phyloP scores from a whole-genome alignment of 1,140 invertebrate species.

The Tachypleus tridentatus region DNA sequence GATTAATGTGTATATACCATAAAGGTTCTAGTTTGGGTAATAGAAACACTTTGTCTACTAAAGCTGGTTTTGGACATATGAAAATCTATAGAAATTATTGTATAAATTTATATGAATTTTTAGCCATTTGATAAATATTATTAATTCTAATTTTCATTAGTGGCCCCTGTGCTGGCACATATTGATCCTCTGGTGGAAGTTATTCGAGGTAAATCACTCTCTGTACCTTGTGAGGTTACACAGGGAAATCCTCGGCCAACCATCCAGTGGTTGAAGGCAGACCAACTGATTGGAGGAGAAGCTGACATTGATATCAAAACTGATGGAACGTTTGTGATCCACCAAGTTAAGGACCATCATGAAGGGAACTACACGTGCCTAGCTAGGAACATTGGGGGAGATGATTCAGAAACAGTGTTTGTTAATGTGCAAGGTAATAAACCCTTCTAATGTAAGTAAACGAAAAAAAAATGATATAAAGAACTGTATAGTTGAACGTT shows the following conservation, averaged over 20 bases:
- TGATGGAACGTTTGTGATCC: constrained; percentile 12
- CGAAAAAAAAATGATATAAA: no score
- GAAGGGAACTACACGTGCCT: constrained; percentile 36
- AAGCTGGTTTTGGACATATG: no score
- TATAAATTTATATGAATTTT: no score
- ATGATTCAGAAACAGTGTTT: constrained; percentile 30
- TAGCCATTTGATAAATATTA: no score
- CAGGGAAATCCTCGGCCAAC: constrained; percentile 5
- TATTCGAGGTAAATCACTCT: constrained; percentile 7
- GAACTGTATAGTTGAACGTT: no score
- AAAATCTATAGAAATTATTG: no score
- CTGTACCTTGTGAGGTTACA: constrained; percentile 7
- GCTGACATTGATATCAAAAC: background rate
- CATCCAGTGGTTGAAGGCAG: constrained; percentile 3
- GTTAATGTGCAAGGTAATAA: constrained; percentile 34
- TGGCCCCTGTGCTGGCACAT: constrained; percentile 10
- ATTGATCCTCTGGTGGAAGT: background rate
- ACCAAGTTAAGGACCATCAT: constrained; percentile 17
- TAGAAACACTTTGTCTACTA: no score
- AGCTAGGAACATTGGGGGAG: constrained; percentile 36
- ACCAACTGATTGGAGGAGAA: background rate
- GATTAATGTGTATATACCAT: no score
- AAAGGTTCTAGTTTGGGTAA: no score
- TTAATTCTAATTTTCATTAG: background rate
- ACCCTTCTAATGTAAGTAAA: background rate